These are phyloP conservation scores for Alviniconcha marisindica DNA, from an alignment of 1,140 invertebrate species.

Conservation along the genomic window DNA sequence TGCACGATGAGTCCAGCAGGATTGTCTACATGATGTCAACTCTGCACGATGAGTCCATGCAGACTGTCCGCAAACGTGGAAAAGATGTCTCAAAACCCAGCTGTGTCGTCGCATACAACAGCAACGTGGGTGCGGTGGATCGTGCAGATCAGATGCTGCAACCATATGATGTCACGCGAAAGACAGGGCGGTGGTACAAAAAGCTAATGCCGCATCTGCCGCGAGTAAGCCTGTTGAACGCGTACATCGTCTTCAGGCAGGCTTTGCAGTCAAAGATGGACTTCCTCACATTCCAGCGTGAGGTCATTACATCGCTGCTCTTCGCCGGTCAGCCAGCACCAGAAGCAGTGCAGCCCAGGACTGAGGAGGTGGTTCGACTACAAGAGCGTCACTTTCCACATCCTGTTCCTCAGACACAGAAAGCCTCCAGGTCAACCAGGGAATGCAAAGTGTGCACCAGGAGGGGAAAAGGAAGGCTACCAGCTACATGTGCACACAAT, in stretches of 20 bases:
- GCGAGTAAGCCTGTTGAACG: slow-evolving; percentile 32
- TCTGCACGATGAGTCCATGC: slow-evolving; percentile 11
- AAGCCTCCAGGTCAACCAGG: too few relatives aligned
- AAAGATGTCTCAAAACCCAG: slow-evolving; percentile 18
- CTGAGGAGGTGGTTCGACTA: not conserved
- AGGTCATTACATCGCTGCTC: not conserved
- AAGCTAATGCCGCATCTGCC: slow-evolving; percentile 36
- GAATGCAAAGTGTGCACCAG: not conserved
- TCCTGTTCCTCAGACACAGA: not conserved
- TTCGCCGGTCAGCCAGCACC: not conserved
- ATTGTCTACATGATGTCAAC: slow-evolving; percentile 33
- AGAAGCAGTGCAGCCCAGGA: not conserved
- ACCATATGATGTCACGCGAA: slow-evolving; percentile 31
- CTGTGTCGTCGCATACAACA: slow-evolving; percentile 36
- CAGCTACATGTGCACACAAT: not conserved
- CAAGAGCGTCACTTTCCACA: not conserved
- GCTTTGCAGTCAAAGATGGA: not conserved
- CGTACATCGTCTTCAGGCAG: slow-evolving; percentile 31
- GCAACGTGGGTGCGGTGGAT: slow-evolving; percentile 37
- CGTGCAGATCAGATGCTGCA: slow-evolving; percentile 38
- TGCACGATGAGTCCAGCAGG: slow-evolving; percentile 21
- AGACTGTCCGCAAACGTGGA: not conserved
- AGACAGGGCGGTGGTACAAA: slow-evolving; percentile 41
- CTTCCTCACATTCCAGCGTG: slow-evolving; percentile 23
- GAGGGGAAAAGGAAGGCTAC: not conserved